Percentiles rank a stretch among this genome's conserved stretches.
These are phyloP conservation scores for Hyla sarda DNA, from an alignment of 2,113 vertebrate genomes.

Conservation along the genomic window DNA sequence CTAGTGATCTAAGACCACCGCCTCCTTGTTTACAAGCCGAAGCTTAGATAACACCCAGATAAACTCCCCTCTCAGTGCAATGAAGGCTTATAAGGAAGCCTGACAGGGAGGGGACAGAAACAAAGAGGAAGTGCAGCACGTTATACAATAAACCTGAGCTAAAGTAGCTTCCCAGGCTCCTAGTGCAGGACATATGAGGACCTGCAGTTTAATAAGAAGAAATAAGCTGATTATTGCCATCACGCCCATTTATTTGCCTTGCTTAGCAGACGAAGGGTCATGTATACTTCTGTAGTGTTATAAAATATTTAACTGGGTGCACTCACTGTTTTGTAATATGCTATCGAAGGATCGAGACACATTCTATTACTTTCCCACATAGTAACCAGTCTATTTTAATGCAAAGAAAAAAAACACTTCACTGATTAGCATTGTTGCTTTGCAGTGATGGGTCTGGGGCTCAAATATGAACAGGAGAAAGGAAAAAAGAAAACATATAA, in stretches of 20 bases:
- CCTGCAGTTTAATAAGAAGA: background rate
- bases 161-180: background rate
- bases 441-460: too few species aligned
- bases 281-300: too few species aligned
- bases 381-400: too few species aligned
- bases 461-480: too few species aligned
- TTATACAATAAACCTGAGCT: slow-evolving; percentile 11
- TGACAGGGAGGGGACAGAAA: background rate
- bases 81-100: background rate
- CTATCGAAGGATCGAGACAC: too few species aligned
- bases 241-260: background rate
- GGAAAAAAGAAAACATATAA: too few species aligned
- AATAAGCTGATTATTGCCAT: background rate
- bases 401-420: too few species aligned
- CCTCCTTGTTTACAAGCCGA: slow-evolving; percentile 50
- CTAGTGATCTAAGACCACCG: background rate
- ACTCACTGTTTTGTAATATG: too few species aligned
- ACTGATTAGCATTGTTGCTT: too few species aligned
- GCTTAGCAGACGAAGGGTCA: background rate
- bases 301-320: too few species aligned
- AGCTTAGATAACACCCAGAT: slow-evolving; percentile 47
- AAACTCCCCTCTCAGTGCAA: slow-evolving; percentile 8
- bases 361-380: too few species aligned
- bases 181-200: slow-evolving; percentile 1
- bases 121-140: background rate